Percentiles rank a stretch among this genome's conserved stretches.
phyloP scores from a whole-genome alignment of 2,797 vertebrate genomes.

The Octomys mimax region DNA sequence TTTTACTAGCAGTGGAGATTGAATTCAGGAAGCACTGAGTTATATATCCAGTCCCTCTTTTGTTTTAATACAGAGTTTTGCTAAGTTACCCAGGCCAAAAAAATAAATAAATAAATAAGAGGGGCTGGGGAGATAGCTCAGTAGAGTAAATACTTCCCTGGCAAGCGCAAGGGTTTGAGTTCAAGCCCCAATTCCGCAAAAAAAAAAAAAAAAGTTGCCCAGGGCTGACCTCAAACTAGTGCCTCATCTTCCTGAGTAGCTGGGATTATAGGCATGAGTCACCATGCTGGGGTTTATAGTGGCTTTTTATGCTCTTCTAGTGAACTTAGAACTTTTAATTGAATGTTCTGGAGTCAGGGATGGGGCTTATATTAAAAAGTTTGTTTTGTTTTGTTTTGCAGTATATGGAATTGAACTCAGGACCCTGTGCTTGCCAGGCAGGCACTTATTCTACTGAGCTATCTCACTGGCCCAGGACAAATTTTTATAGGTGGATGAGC shows the following conservation, averaged over 20 bases:
- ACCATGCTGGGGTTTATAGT: background rate
- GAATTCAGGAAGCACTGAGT: background rate
- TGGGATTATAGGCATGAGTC: background rate
- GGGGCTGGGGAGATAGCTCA: too few relatives aligned
- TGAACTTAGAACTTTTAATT: constrained; percentile 39
- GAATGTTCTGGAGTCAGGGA: background rate
- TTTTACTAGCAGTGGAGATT: background rate
- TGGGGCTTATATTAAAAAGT: background rate
- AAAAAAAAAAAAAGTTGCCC: too few relatives aligned
- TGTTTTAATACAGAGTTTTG: background rate
- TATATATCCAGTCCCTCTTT: background rate
- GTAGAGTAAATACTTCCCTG: too few relatives aligned
- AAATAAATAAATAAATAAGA: too few relatives aligned
- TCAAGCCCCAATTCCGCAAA: too few relatives aligned
- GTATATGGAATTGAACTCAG: too few relatives aligned
- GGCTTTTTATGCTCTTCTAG: constrained; percentile 24
- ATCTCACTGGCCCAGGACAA: background rate
- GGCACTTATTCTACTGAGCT: too few relatives aligned
- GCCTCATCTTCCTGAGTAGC: background rate
- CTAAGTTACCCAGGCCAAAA: background rate
- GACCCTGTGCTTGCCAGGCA: too few relatives aligned
- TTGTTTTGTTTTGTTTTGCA: background rate
- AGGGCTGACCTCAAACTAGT: background rate
- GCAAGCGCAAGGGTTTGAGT: too few relatives aligned
- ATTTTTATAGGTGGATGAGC: background rate